Evolutionary conservation across 1,140 invertebrate genomes (phyloP).

Genomic region (Anastrepha ludens): DNA sequence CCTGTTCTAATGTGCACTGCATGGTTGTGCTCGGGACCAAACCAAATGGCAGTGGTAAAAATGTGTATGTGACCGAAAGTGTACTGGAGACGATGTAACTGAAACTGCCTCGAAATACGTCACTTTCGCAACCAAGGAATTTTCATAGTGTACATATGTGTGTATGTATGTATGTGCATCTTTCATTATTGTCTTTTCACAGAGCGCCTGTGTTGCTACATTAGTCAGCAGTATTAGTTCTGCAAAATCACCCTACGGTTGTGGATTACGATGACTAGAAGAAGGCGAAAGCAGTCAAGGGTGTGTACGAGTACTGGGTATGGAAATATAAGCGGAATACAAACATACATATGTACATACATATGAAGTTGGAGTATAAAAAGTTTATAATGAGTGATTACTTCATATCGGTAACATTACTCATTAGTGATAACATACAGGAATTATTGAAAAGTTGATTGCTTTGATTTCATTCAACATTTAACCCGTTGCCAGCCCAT

Average conservation of each 20-base stretch:
- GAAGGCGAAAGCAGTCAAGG: too few relatives aligned
- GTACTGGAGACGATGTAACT: not conserved
- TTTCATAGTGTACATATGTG: not conserved
- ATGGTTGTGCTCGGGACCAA: not conserved
- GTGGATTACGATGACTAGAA: too few relatives aligned
- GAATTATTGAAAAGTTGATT: too few relatives aligned
- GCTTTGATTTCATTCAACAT: too few relatives aligned
- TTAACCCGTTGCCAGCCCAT: too few relatives aligned
- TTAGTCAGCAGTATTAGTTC: slow-evolving; percentile 25
- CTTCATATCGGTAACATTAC: too few relatives aligned
- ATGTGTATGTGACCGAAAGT: not conserved
- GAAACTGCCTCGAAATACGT: not conserved
- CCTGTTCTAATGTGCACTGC: not conserved
- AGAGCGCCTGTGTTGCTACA: not conserved
- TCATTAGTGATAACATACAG: too few relatives aligned
- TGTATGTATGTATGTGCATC: not conserved
- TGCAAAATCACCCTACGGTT: not conserved
- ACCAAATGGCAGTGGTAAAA: not conserved
- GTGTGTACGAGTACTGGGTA: too few relatives aligned
- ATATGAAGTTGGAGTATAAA: too few relatives aligned
- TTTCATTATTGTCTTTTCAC: not conserved
- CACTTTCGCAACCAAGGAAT: not conserved
- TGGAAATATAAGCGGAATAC: too few relatives aligned
- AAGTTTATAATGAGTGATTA: too few relatives aligned
- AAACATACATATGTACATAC: too few relatives aligned